Conservation (phyloP, 1,140 invertebrate genomes). For the Oscheius sp. region DNA sequence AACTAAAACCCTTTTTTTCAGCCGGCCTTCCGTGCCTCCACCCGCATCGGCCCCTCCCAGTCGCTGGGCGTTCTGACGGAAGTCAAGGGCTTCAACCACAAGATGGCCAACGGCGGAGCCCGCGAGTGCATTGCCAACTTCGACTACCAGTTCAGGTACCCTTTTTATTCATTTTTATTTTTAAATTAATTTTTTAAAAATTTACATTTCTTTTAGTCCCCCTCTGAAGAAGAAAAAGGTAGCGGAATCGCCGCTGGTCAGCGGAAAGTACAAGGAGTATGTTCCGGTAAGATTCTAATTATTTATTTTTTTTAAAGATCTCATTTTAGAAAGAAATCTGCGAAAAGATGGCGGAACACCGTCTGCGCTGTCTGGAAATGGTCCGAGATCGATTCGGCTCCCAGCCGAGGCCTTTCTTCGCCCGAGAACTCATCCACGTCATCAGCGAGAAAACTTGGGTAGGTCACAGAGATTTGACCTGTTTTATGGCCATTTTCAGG, state of each 20-base stretch:
- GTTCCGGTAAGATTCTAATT: slow-evolving; percentile 9
- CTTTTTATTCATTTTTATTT: neutral
- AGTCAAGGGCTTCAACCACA: slow-evolving; percentile 9
- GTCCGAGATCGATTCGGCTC: neutral
- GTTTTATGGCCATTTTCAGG: too few relatives aligned
- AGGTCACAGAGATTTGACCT: too few relatives aligned
- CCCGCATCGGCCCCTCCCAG: neutral
- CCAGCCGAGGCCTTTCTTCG: neutral
- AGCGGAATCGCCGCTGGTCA: neutral
- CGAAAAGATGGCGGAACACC: slow-evolving; percentile 2
- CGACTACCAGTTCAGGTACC: slow-evolving; percentile 3
- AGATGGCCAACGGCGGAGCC: slow-evolving; percentile 22
- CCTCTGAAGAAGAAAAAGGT: slow-evolving; percentile 23
- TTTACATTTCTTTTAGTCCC: slow-evolving; percentile 13
- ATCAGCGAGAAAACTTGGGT: neutral
- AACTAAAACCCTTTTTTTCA: neutral
- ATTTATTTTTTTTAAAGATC: neutral
- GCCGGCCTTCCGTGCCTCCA: neutral
- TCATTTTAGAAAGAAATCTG: neutral
- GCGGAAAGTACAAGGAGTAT: neutral
- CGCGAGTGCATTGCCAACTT: neutral
- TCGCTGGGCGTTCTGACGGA: neutral
- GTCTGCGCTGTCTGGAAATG: slow-evolving; percentile 9
- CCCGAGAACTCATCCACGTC: neutral
- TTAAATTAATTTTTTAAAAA: neutral